A percentile compares a stretch with the other conserved stretches of the same genome.
phyloP scores from a whole-genome alignment of 1,140 invertebrate genomes.

The Drosophila nasuta region DNA sequence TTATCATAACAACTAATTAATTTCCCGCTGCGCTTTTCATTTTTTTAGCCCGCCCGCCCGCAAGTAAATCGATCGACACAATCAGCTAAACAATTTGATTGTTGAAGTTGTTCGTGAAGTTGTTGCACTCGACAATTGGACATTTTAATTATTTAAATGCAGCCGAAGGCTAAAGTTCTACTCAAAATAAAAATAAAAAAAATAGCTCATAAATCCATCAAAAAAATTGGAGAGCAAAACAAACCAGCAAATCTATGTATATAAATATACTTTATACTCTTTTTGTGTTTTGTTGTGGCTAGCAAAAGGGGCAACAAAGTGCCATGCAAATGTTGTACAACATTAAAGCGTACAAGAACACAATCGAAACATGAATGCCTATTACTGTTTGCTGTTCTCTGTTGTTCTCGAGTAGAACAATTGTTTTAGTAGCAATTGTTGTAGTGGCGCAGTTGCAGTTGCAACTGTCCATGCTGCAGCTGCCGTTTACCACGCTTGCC shows the following conservation, averaged over 20 bases:
- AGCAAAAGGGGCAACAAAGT: conserved; percentile 62
- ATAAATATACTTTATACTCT: conserved; percentile 5
- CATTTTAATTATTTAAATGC: conserved; percentile 82
- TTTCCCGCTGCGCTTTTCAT: conserved; percentile 68
- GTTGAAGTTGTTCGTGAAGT: conserved; percentile 28
- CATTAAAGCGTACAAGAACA: conserved; percentile 80
- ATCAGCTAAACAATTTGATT: conserved; percentile 42
- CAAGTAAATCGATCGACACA: conserved; percentile 39
- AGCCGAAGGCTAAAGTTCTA: conserved; percentile 72
- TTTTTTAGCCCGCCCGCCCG: conserved; percentile 41
- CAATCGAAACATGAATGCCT: conserved; percentile 68
- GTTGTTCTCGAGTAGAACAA: conserved; percentile 64
- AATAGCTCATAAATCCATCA: conserved; percentile 82
- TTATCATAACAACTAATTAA: conserved; percentile 79
- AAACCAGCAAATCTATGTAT: conserved; percentile 2
- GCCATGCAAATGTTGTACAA: conserved; percentile 81
- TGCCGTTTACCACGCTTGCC: conserved; percentile 58
- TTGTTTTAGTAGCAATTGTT: conserved; percentile 64
- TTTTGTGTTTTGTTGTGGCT: not conserved
- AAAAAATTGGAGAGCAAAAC: conserved; percentile 35
- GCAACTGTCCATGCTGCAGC: conserved; percentile 30
- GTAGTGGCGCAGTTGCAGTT: conserved; percentile 26
- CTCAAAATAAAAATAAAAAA: conserved; percentile 50
- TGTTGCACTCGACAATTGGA: conserved; percentile 44
- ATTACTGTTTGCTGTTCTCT: conserved; percentile 31